Percentiles rank a stretch among this genome's conserved stretches.
Conservation (phyloP, 2,113 vertebrate genomes). For the Rhinolophus sinicus region DNA sequence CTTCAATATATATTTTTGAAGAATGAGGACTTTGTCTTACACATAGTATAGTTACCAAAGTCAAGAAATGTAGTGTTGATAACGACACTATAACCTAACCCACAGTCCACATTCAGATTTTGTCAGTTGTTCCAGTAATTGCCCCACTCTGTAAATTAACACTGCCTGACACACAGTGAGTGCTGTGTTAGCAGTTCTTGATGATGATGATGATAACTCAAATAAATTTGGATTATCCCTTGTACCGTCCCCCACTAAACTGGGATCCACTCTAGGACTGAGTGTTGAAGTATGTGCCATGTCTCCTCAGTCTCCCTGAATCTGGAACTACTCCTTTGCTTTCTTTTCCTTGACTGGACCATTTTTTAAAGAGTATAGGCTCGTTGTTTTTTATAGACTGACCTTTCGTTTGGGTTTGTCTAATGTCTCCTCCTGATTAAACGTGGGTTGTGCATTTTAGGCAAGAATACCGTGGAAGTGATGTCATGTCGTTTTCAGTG, state of each 20-base stretch:
- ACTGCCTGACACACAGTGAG: background rate
- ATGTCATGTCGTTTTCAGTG: background rate
- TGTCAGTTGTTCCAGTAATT: background rate
- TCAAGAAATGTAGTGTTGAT: background rate
- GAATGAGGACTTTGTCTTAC: background rate
- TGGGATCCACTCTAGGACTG: background rate
- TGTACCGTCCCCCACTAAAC: background rate
- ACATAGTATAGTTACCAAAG: background rate
- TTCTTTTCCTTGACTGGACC: background rate
- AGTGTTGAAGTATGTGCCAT: background rate
- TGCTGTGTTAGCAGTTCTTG: background rate
- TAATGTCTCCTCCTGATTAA: background rate
- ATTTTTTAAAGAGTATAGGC: background rate
- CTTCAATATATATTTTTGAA: background rate
- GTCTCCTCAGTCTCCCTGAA: background rate
- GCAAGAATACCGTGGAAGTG: background rate
- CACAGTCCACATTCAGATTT: background rate
- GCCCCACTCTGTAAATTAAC: background rate
- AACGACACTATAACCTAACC: background rate
- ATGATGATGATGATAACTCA: background rate
- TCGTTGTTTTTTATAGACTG: constrained; percentile 8
- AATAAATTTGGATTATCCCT: background rate
- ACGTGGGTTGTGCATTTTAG: background rate
- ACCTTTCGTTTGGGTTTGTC: background rate
- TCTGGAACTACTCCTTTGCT: background rate